phyloP scores from a whole-genome alignment of 2,888 invertebrate genomes.

The Opisthograptis luteolata region DNA sequence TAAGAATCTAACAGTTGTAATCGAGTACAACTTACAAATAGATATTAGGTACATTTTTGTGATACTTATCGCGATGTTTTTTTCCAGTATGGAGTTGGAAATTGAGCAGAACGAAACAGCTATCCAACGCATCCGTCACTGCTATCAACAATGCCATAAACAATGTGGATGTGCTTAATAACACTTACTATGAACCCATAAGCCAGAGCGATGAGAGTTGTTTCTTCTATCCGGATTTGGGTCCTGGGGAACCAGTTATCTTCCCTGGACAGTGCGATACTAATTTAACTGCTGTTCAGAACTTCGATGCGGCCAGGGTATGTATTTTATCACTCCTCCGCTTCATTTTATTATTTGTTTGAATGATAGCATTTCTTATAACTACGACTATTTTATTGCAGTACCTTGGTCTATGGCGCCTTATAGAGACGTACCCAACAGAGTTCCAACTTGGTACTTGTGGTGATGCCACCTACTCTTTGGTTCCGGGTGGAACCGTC shows the following conservation, averaged over 20 bases:
- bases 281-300: slow-evolving; percentile 48
- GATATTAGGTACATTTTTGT: no score
- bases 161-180: slow-evolving; percentile 48
- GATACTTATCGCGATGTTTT: not conserved
- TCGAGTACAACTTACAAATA: no score
- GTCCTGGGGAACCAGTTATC: slow-evolving; percentile 49
- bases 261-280: slow-evolving; percentile 60
- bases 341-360: no score
- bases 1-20: no score
- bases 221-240: slow-evolving; percentile 58
- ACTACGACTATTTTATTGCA: slow-evolving; percentile 32
- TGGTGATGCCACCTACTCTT: slow-evolving; percentile 54
- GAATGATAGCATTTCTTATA: no score
- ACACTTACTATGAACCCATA: slow-evolving; percentile 53
- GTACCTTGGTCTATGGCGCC: slow-evolving; percentile 58
- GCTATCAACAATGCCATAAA: slow-evolving; percentile 52
- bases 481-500: slow-evolving; percentile 40
- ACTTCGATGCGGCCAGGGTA: slow-evolving; percentile 53
- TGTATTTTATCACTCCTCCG: slow-evolving; percentile 29
- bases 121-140: slow-evolving; percentile 40
- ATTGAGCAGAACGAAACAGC: slow-evolving; percentile 53
- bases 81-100: slow-evolving; percentile 68
- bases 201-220: slow-evolving; percentile 56
- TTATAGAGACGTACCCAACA: slow-evolving; percentile 59
- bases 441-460: slow-evolving; percentile 59